Base-by-base conservation (phyloP, 2,888 invertebrate genomes). In the Smittia sp. region DNA sequence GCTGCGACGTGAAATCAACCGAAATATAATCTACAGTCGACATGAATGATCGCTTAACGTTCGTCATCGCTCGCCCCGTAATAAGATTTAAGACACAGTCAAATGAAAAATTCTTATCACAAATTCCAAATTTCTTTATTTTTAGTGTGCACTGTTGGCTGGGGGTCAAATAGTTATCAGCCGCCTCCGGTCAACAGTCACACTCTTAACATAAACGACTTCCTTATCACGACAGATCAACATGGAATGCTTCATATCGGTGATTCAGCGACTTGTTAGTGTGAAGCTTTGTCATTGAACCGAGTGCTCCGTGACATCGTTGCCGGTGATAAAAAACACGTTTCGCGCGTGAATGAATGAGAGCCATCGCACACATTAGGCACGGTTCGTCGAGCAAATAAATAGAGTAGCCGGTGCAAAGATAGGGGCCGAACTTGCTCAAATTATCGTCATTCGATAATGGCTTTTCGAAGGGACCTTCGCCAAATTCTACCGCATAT, bases 291-390 rank as follows among this genome's bases (percentile, higher is more conserved):
- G 89, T 87, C 74, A 83, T 84, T 0, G 89, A 89, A 0, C 87
- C 87, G 0, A 97, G 81, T 0, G 89, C 93, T 0, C 97, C 97
- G 74, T 85, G 84, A 0, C 81, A 80, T 74, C 85, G 85, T 0
- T 83, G 78, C 0, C 83, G 79, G 3, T 87, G 85, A 79, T 90
- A 97, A 80, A 96, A 97, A 1, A 97, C 88, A 74, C 93, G 85
- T 72, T 88, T 88, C 0, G 88, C 89, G 75, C 98, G 85, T n/a
- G 95, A 93, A 81, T 98, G 98, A 0, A 96, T 86, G 73, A 98
- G 83, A 0, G 92, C 97, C 98, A 98, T 98, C 0, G 94, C 86
- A 83, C 98, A 98, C 91, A 98, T 94, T 0, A 93, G 80, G 82
- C 98, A 98, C 0, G 98, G 97, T 80, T 98, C 98, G 75, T 86